phyloP scores from a whole-genome alignment of 1,140 invertebrate genomes.

The Planococcus citri region DNA sequence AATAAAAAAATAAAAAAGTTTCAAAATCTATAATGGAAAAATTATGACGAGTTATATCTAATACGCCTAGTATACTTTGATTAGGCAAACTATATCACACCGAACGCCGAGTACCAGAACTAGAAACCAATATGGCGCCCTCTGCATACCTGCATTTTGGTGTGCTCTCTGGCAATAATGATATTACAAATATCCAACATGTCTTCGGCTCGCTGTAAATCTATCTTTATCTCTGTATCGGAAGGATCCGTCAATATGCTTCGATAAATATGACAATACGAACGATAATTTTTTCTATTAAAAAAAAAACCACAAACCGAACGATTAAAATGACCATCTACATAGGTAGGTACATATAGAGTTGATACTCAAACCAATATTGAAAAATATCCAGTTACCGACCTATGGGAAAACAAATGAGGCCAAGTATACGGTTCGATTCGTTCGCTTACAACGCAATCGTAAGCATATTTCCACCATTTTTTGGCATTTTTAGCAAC shows the following conservation, averaged over 20 bases:
- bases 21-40: too few relatives aligned
- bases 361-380: neutral
- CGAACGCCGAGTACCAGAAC: too few relatives aligned
- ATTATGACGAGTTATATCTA: neutral
- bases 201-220: conserved; percentile 63
- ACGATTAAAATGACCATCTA: neutral
- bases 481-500: conserved; percentile 34
- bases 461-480: conserved; percentile 71
- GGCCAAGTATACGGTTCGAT: conserved; percentile 61
- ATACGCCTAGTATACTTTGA: neutral
- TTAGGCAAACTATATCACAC: too few relatives aligned
- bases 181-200: conserved; percentile 58
- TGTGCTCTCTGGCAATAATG: conserved; percentile 63
- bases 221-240: conserved; percentile 55
- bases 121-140: too few relatives aligned
- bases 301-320: too few relatives aligned
- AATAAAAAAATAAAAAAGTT: neutral
- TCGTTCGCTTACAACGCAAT: conserved; percentile 54
- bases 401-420: conserved; percentile 52
- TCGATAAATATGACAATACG: conserved; percentile 59
- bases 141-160: conserved; percentile 49
- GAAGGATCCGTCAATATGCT: conserved; percentile 55
- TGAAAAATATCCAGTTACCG: conserved; percentile 24
- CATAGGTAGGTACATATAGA: neutral
- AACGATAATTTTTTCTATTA: conserved; percentile 49